phyloP scores from a whole-genome alignment of 2,797 vertebrate species.

The Eulemur coronatus region DNA sequence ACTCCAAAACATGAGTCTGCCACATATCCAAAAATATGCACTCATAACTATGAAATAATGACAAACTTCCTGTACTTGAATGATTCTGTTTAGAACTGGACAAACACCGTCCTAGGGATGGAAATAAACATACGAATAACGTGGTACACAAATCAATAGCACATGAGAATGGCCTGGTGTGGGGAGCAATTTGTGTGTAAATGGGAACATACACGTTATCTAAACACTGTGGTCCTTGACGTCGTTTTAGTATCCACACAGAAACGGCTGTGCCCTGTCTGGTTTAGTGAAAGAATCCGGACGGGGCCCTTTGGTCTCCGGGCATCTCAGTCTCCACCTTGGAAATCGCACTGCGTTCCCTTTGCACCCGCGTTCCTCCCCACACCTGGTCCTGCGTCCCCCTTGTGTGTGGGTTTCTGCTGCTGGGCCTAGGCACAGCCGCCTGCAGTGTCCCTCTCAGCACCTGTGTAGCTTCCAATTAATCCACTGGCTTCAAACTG shows the following conservation, averaged over 20 bases:
- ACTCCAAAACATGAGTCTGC: no score
- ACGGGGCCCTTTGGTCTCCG: accelerated
- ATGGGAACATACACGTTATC: background rate
- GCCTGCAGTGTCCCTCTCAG: background rate
- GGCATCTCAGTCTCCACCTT: accelerated
- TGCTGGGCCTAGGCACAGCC: background rate
- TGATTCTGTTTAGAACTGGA: background rate
- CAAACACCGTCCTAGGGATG: background rate
- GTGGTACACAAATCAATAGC: background rate
- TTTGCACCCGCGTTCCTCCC: accelerated
- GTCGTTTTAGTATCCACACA: accelerated
- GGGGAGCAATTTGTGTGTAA: background rate
- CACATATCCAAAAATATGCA: accelerated
- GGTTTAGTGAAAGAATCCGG: accelerated
- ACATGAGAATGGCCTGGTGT: no score
- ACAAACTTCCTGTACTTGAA: background rate
- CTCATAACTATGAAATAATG: background rate
- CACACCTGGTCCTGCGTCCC: no score
- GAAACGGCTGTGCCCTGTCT: accelerated
- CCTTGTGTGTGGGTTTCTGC: no score
- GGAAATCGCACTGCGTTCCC: background rate
- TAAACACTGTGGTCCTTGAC: background rate
- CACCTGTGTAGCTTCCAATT: background rate
- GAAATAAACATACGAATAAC: background rate
- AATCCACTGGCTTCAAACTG: background rate